phyloP scores from a whole-genome alignment of 2,113 vertebrate genomes.

The Suncus etruscus region DNA sequence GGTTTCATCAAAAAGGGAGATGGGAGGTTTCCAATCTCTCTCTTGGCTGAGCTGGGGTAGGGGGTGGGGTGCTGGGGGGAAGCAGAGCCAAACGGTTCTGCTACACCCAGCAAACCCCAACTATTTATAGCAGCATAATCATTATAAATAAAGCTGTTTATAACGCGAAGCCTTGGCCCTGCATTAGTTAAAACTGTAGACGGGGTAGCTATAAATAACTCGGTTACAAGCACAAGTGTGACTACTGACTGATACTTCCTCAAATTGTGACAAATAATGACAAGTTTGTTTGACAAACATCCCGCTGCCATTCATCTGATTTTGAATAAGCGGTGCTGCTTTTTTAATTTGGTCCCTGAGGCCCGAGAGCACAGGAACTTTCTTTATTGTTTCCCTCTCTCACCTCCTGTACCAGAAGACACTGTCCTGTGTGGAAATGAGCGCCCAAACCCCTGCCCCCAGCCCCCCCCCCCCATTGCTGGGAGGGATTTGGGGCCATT shows the following conservation, averaged over 20 bases:
- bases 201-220: conserved; percentile 81
- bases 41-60: too few species aligned
- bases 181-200: conserved; percentile 69
- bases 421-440: background rate
- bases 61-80: background rate
- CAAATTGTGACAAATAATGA: conserved; percentile 84
- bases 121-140: conserved; percentile 79
- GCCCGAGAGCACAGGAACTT: conserved; percentile 53
- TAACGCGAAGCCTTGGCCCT: conserved; percentile 53
- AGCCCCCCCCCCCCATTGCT: conserved; percentile 58
- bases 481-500: conserved; percentile 76
- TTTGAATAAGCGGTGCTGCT: conserved; percentile 74
- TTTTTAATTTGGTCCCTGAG: conserved; percentile 83
- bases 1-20: background rate
- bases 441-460: background rate
- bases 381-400: conserved; percentile 63
- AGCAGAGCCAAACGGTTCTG: background rate
- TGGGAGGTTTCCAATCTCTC: background rate
- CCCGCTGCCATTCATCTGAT: conserved; percentile 81
- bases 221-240: conserved; percentile 67
- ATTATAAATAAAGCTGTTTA: conserved; percentile 81
- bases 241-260: conserved; percentile 77
- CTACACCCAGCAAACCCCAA: conserved; percentile 25
- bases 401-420: background rate
- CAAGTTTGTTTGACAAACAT: conserved; percentile 84